Evolutionary conservation across 2,797 vertebrate species (phyloP), one percentile per base, ranked within the genome.

Genomic region (Parotocinclus haroldoi): DNA sequence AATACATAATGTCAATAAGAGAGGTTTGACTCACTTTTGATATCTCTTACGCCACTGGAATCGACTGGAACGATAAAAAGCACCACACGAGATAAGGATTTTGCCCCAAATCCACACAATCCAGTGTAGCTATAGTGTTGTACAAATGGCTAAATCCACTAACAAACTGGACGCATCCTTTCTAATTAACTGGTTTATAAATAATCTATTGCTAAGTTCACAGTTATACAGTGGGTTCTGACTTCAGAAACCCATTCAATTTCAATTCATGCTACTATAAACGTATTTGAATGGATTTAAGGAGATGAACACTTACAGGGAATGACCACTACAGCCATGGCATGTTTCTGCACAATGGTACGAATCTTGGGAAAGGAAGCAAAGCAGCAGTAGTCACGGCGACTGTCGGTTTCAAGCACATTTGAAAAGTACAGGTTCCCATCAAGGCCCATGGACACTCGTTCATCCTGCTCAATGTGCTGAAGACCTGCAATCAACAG

Each of bases 361-460:
- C 95, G 90, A 78, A 98, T 89, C 51, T 58, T 86, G 3, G 85
- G 67, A 83, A 98, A 99, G 0, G 91, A 80, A 0, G 95, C 97
- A 45, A 90, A 92, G 81, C 97, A 99, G 66, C 91, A 93, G 44
- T 99, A 99, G 83, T 99, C 96, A 0, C 70, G 84, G 0, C 92
- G 89, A 67, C 89, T 96, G 88, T 99, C 97, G 3, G 83, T 90
- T 60, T 83, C 84, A 64, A 92, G 81, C 74, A 93, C 91, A 1
- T 99, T 91, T 44, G 97, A 91, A 45, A 99, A 96, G 88, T 96
- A 98, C 50, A 99, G 92, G 79, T 95, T 95, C 54, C 97, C 97
- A 60, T 95, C 81, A 17, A 84, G 89, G 76, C 95, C 96, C 92
- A 94, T 91, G 79, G 94, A 93, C 63, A 98, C 95, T 69, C 97